Conservation (phyloP, 2,888 invertebrate genomes). For the Cryptophagus acutangulus region DNA sequence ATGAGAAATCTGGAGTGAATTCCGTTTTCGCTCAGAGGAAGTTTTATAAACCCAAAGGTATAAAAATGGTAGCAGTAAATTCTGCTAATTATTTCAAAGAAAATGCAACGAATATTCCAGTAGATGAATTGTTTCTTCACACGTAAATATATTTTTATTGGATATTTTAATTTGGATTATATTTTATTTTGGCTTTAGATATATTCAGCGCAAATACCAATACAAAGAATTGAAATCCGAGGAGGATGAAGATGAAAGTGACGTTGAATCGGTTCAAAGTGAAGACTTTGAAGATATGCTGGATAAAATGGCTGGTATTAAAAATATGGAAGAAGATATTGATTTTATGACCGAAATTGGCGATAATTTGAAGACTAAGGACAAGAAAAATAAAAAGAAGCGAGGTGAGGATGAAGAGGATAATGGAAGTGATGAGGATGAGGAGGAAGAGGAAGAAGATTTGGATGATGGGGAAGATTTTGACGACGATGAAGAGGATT, state of each 20-base stretch:
- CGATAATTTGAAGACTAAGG: conserved; percentile 38
- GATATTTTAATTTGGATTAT: no score
- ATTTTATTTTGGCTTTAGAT: conserved; percentile 57
- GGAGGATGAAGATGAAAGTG: conserved; percentile 56
- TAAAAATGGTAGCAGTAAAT: conserved; percentile 67
- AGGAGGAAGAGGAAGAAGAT: conserved; percentile 27
- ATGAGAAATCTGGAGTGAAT: conserved; percentile 56
- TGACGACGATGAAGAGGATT: conserved; percentile 25
- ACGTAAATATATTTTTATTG: conserved; percentile 35
- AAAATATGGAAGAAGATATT: conserved; percentile 53
- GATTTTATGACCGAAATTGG: conserved; percentile 67
- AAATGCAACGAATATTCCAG: conserved; percentile 70
- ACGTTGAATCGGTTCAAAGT: conserved; percentile 68
- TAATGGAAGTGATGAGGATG: conserved; percentile 39
- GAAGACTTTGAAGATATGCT: conserved; percentile 72
- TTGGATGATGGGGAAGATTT: conserved; percentile 16
- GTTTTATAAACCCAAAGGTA: conserved; percentile 65
- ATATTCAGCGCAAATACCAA: conserved; percentile 51
- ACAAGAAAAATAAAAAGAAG: conserved; percentile 22
- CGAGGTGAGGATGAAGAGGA: conserved; percentile 31
- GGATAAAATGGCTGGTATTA: conserved; percentile 50
- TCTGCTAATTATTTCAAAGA: conserved; percentile 66
- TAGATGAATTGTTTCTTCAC: conserved; percentile 84
- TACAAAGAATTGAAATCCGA: conserved; percentile 46
- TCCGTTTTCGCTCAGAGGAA: conserved; percentile 62